A percentile compares a stretch with the other conserved stretches of the same genome.
Conservation (phyloP, 2,888 invertebrate species). For the Mythimna pallens region DNA sequence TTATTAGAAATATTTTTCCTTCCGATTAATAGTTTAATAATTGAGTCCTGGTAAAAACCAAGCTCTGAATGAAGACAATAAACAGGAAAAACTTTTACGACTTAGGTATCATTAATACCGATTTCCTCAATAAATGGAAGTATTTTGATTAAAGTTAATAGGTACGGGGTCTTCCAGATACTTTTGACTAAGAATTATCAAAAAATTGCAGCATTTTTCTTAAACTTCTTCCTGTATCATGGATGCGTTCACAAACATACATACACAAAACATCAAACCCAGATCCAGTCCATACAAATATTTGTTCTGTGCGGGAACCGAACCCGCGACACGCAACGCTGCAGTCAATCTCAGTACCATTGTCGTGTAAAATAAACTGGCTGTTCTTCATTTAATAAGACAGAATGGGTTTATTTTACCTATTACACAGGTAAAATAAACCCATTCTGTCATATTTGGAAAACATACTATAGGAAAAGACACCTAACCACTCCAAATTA, state of each 20-base stretch:
- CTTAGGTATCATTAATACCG: slow-evolving; percentile 7
- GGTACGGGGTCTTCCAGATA: background rate
- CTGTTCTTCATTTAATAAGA: background rate
- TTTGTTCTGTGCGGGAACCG: no score
- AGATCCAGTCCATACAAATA: no score
- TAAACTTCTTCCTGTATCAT: no score
- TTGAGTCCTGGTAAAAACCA: slow-evolving; percentile 39
- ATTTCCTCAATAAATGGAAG: slow-evolving; percentile 11
- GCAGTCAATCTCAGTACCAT: background rate
- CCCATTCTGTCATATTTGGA: no score
- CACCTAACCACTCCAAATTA: slow-evolving; percentile 18
- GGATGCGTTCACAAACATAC: background rate
- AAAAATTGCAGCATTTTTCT: background rate
- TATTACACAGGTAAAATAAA: no score
- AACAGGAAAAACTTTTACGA: slow-evolving; percentile 38
- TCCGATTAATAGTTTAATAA: slow-evolving; percentile 22
- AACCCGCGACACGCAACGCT: no score
- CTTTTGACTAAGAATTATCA: background rate
- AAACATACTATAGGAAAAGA: no score
- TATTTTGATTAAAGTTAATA: slow-evolving; percentile 2
- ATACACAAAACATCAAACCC: background rate
- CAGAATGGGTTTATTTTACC: background rate
- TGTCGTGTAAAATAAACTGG: background rate
- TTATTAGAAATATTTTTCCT: slow-evolving; percentile 27
- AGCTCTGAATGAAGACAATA: background rate